Base-by-base conservation (phyloP, 2,797 vertebrate species). In the Halcyon chelicuti region DNA sequence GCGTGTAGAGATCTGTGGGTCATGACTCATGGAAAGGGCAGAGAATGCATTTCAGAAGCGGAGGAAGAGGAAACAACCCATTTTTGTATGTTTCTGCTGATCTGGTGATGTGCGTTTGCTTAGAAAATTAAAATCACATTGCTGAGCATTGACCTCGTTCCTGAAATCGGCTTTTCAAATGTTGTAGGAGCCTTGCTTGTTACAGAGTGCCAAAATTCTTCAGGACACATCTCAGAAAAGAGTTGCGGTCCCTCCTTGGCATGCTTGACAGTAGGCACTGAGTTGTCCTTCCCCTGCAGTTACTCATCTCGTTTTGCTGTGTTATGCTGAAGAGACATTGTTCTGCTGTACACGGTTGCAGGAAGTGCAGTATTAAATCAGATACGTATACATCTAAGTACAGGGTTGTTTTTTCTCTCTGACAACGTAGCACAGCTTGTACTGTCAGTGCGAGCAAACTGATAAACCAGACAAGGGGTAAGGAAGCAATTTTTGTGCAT, bases 301-400 rank as follows among this genome's bases (percentile, higher is more conserved):
- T 65, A 17, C 22, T 76, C 13, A n/a, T 28, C 31, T 61, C 31
- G 20, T 72, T 94, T 72, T 82, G 12, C 47, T 47, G 8, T 26
- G 29, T 58, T 72, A 14, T 60, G 3, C 40, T 79, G 51, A 46
- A 17, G 11, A 77, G 52, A 44, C 0, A 0, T 40, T 74, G 7
- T 61, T 83, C 35, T 86, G 52, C 52, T 28, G 14, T 8, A 9
- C 47, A 10, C 0, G 2, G 19, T 51, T 86, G 57, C 35, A 63
- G n/a, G 58, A 37, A 90, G 40, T n/a, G 25, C 33, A 67, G 19
- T 47, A 19, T 85, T 89, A 85, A 63, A 57, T 77, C 33, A 82
- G 23, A 21, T 39, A 51, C 8, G 5, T 81, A 12, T 0, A 21
- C 10, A 44, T 62, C 28, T 66, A 62, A 79, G 39, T 75, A 37